phyloP scores from a whole-genome alignment of 2,888 invertebrate genomes.

The Papilio elwesi region DNA sequence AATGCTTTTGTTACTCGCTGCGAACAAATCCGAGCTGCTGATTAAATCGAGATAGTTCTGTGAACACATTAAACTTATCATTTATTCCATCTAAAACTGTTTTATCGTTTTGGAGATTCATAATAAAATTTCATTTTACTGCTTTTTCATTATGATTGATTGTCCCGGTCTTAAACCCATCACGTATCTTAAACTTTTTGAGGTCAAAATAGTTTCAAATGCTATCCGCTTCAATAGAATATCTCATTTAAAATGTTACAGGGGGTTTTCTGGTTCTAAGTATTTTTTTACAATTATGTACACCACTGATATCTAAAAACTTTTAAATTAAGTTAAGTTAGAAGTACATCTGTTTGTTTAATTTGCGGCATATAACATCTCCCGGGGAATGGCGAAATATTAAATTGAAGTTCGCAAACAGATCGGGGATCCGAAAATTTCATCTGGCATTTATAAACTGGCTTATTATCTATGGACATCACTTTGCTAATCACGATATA shows the following conservation, averaged over 20 bases:
- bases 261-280: no score
- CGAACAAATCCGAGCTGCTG: conserved; percentile 23
- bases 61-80: conserved; percentile 25
- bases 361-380: conserved; percentile 30
- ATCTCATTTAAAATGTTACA: no score
- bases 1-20: conserved; percentile 30
- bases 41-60: conserved; percentile 18
- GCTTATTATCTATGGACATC: no score
- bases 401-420: conserved; percentile 25
- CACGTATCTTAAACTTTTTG: no score
- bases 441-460: conserved; percentile 1
- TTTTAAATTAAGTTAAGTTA: conserved; percentile 11
- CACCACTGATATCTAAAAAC: no score
- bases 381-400: conserved; percentile 23
- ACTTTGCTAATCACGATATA: no score
- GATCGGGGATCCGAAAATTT: background rate
- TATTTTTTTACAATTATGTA: no score
- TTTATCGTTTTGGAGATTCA: conserved; percentile 5
- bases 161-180: no score
- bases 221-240: no score
- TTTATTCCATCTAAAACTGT: conserved; percentile 17
- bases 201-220: no score
- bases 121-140: conserved; percentile 2
- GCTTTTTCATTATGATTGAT: background rate
- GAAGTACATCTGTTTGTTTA: conserved; percentile 5